phyloP scores from a whole-genome alignment of 1,140 invertebrate species.

The Scaptomyza graminum region DNA sequence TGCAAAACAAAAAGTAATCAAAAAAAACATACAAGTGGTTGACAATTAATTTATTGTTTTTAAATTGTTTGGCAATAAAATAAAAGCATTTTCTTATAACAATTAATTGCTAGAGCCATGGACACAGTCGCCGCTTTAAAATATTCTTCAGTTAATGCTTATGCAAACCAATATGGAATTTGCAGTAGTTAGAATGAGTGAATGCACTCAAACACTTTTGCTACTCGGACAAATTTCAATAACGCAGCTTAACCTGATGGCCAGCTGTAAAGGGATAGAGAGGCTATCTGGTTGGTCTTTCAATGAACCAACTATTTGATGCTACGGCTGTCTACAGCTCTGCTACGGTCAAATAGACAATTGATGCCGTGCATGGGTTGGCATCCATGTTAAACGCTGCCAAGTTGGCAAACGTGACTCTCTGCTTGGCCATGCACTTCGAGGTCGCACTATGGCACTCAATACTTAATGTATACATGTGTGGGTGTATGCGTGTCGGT shows the following conservation, averaged over 20 bases:
- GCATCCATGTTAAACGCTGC: conserved; percentile 56
- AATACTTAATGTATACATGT: neutral
- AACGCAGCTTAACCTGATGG: conserved; percentile 54
- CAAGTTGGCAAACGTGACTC: conserved; percentile 63
- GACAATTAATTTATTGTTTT: conserved; percentile 63
- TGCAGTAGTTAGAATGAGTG: conserved; percentile 16
- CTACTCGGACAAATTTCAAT: conserved; percentile 71
- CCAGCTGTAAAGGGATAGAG: conserved; percentile 13
- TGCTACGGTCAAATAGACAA: conserved; percentile 70
- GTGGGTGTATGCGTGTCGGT: conserved; percentile 45
- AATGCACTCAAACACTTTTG: conserved; percentile 79
- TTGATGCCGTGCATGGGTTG: conserved; percentile 68
- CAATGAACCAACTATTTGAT: conserved; percentile 47
- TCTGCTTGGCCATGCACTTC: conserved; percentile 14
- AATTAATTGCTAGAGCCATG: neutral
- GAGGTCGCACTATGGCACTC: conserved; percentile 8
- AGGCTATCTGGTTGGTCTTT: conserved; percentile 44
- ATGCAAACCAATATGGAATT: conserved; percentile 52
- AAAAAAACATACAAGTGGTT: conserved; percentile 35
- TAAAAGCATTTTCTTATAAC: conserved; percentile 29
- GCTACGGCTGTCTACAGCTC: conserved; percentile 12
- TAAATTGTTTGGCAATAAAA: conserved; percentile 40
- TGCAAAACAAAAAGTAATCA: conserved; percentile 16
- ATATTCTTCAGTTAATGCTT: conserved; percentile 32
- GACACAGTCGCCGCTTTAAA: conserved; percentile 6